phyloP scores from a whole-genome alignment of 2,888 invertebrate species.

The Autographa gamma region DNA sequence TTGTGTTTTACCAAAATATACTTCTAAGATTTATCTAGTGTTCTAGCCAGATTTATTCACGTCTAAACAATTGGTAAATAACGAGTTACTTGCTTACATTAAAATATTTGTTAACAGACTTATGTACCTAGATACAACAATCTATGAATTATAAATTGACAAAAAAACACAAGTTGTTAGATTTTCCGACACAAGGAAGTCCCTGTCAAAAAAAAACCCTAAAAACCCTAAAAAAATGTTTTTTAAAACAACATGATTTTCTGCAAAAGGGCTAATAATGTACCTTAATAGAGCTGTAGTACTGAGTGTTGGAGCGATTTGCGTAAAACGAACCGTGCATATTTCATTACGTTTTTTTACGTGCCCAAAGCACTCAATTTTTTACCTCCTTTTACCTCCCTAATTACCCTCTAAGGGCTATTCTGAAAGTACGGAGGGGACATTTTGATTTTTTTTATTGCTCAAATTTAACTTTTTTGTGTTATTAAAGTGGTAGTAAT shows the following conservation, averaged over 20 bases:
- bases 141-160: too few relatives aligned
- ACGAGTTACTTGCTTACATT: neutral
- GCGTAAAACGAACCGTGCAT: constrained; percentile 74
- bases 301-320: constrained; percentile 73
- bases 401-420: constrained; percentile 75
- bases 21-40: neutral
- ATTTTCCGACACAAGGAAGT: too few relatives aligned
- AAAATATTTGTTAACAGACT: too few relatives aligned
- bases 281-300: constrained; percentile 80
- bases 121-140: too few relatives aligned
- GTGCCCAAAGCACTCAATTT: constrained; percentile 74
- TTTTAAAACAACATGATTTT: neutral
- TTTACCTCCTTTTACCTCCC: constrained; percentile 79
- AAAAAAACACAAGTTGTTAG: too few relatives aligned
- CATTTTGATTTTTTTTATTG: constrained; percentile 24
- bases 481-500: neutral
- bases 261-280: constrained; percentile 63
- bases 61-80: neutral
- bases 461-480: constrained; percentile 1
- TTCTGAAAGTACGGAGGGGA: constrained; percentile 47
- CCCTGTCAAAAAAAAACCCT: too few relatives aligned
- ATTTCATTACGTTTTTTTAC: constrained; percentile 76
- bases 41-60: neutral
- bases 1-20: neutral
- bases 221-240: too few relatives aligned